Base-by-base conservation (phyloP, 2,797 vertebrate species). In the Girardinus metallicus region DNA sequence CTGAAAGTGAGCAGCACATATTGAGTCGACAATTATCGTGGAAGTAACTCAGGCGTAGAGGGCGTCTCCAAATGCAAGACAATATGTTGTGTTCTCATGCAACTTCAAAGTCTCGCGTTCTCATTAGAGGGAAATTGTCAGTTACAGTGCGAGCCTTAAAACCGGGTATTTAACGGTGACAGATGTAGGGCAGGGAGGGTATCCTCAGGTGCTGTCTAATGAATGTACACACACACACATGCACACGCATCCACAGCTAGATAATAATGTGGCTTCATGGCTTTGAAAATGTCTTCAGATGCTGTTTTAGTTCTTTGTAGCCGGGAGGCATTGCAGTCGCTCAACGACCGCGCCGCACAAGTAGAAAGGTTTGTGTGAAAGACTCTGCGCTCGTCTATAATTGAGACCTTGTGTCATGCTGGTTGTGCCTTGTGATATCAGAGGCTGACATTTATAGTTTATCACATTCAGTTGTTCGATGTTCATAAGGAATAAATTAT, bases 101-200 rank as follows among this genome's bases (percentile, higher is more conserved):
- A 39, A 74, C 44, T 8, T 55, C 36, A 57, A 75, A 41, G 53
- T 29, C 15, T n/a, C 0, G 39, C n/a, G 51, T 43, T 75, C 55
- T 75, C 74, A 75, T 75, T 62, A 44, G n/a, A 44, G 53, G 21
- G 43, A 31, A 75, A 75, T 43, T 75, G 74, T 75, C 74, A 75
- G 53, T 46, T 75, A 13, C 16, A 43, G 21, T 29, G 41, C 55
- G 18, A 75, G 39, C 10, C 53, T 60, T 75, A 62, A 75, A 75
- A 60, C 41, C 21, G 74, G 74, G 39, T 43, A 31, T 44, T 75
- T 75, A 75, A 46, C 23, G n/a, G 74, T 75, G 74, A 75, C 74
- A 60, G 74, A 75, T 44, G 31, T 60, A 75, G 53, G 16, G 55
- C 57, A 57, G 13, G 41, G 53, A 75, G 34, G 74, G 74, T n/a